Evolutionary conservation across 1,140 invertebrate genomes (phyloP).

Genomic region (Calycopis cecrops): DNA sequence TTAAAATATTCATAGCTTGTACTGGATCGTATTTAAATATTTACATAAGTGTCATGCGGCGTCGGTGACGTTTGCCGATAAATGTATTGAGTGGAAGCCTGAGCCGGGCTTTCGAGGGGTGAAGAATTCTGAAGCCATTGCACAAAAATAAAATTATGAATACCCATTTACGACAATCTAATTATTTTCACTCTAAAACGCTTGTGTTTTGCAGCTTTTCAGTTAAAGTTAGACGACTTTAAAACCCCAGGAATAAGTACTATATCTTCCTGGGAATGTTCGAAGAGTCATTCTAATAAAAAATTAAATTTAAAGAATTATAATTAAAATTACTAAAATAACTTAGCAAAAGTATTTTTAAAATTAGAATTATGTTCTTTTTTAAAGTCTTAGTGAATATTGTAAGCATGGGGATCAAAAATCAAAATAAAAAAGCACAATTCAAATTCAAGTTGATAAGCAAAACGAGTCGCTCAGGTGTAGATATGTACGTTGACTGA

Average conservation of each 20-base stretch:
- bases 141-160: conserved; percentile 7
- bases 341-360: no score
- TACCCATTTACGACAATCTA: conserved; percentile 10
- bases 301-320: no score
- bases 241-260: no score
- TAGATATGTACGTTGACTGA: background rate
- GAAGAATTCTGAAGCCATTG: conserved; percentile 10
- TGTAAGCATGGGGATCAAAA: background rate
- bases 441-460: background rate
- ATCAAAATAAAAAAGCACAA: background rate
- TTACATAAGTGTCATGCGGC: conserved; percentile 76
- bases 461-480: background rate
- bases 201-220: no score
- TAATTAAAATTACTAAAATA: no score
- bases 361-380: no score
- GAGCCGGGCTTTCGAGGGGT: conserved; percentile 39
- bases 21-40: conserved; percentile 77
- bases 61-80: conserved; percentile 69
- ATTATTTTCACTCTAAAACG: conserved; percentile 4
- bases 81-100: conserved; percentile 64
- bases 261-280: no score
- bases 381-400: no score
- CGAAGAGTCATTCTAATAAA: no score
- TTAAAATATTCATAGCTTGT: conserved; percentile 77
- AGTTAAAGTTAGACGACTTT: no score